Evolutionary conservation across 2,888 invertebrate genomes (phyloP).

Genomic region (Actias luna): DNA sequence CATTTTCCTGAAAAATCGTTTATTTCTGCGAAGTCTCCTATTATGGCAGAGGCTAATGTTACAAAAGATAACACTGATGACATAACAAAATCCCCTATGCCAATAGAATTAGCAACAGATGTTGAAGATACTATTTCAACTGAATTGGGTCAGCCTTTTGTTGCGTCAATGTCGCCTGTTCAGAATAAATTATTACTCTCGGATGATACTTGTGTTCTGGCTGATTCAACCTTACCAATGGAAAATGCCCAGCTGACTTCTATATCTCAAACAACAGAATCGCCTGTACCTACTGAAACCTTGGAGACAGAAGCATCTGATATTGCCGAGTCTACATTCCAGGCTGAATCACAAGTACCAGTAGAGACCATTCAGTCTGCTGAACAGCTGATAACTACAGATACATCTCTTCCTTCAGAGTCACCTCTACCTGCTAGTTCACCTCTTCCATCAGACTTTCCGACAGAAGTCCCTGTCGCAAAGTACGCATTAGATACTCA

Average conservation of each 20-base stretch:
- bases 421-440: slow-evolving; percentile 27
- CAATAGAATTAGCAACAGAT: slow-evolving; percentile 19
- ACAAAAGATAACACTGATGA: slow-evolving; percentile 21
- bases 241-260: neutral
- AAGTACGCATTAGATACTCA: neutral
- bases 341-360: slow-evolving; percentile 10
- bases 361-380: slow-evolving; percentile 8
- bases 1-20: slow-evolving; percentile 33
- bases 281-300: slow-evolving; percentile 14
- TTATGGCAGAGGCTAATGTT: slow-evolving; percentile 25
- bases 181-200: slow-evolving; percentile 23
- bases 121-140: slow-evolving; percentile 10
- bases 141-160: slow-evolving; percentile 21
- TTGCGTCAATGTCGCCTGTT: slow-evolving; percentile 23
- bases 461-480: neutral
- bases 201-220: slow-evolving; percentile 26
- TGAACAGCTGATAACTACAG: slow-evolving; percentile 18
- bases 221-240: slow-evolving; percentile 23
- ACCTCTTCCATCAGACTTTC: slow-evolving; percentile 19
- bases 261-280: neutral
- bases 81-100: slow-evolving; percentile 25
- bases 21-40: slow-evolving; percentile 29
- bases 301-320: neutral
- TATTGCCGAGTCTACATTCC: neutral
- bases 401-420: slow-evolving; percentile 22